These are phyloP conservation scores for Antrozous pallidus DNA, from an alignment of 2,797 vertebrate species.

Conservation along the genomic window DNA sequence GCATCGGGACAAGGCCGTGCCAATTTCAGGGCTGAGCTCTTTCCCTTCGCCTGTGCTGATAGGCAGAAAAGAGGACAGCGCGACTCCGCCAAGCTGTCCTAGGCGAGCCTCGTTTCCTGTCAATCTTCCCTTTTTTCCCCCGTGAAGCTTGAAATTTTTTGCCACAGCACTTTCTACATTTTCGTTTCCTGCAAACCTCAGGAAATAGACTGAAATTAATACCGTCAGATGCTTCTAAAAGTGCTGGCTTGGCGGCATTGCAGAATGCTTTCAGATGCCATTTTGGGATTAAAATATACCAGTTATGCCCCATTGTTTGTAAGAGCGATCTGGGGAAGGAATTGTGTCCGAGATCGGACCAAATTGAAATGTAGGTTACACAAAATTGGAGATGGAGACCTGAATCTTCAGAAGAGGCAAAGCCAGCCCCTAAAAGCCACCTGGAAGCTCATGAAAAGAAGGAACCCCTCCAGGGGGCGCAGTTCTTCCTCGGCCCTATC, in stretches of 20 bases:
- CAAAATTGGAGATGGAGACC: background rate
- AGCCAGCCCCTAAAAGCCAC: background rate
- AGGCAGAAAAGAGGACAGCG: slow-evolving; percentile 39
- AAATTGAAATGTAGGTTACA: slow-evolving; percentile 31
- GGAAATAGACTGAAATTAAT: slow-evolving; percentile 84
- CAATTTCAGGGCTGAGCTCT: background rate
- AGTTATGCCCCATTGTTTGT: slow-evolving; percentile 53
- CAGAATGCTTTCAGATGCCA: slow-evolving; percentile 72
- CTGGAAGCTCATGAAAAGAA: background rate
- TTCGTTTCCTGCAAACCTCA: slow-evolving; percentile 79
- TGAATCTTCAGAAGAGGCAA: background rate
- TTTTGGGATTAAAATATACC: slow-evolving; percentile 65
- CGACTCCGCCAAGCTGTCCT: slow-evolving; percentile 70
- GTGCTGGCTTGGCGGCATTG: slow-evolving; percentile 72
- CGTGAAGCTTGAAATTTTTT: slow-evolving; percentile 71
- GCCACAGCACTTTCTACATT: slow-evolving; percentile 78
- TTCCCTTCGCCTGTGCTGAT: slow-evolving; percentile 35
- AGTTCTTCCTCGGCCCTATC: background rate
- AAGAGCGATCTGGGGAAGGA: slow-evolving; percentile 27
- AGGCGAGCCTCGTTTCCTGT: slow-evolving; percentile 80
- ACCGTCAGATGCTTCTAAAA: slow-evolving; percentile 77
- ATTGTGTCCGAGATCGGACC: slow-evolving; percentile 44
- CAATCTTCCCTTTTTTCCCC: slow-evolving; percentile 76
- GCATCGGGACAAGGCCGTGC: background rate
- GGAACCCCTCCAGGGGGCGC: fast-evolving